Conservation (phyloP, 2,113 vertebrate species). For the Noturus placidus region DNA sequence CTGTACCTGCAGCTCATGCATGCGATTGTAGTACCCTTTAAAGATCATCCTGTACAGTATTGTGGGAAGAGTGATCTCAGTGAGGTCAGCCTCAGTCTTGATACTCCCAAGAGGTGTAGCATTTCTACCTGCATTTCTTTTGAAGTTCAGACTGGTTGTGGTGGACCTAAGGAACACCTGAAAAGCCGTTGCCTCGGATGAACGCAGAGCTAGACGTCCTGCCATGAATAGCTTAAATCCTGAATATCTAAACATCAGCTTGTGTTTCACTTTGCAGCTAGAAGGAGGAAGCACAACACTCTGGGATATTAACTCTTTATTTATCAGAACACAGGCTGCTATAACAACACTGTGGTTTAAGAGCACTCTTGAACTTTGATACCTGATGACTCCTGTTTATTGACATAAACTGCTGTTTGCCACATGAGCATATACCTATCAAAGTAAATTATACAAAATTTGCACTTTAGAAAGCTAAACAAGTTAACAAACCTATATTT, state of each 20-base stretch:
- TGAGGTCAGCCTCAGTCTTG: slow-evolving; percentile 62
- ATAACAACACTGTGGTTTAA: not conserved
- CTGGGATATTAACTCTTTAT: slow-evolving; percentile 57
- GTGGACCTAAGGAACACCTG: slow-evolving; percentile 4
- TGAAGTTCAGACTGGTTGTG: not conserved
- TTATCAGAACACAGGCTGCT: not conserved
- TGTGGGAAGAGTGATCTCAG: slow-evolving; percentile 48
- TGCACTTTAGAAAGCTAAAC: not conserved
- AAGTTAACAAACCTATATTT: not conserved
- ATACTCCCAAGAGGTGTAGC: slow-evolving; percentile 49
- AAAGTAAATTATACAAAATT: not conserved
- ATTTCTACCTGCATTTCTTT: slow-evolving; percentile 6
- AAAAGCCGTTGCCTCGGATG: not conserved
- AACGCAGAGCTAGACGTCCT: slow-evolving; percentile 31
- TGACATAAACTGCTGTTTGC: not conserved
- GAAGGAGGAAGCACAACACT: slow-evolving; percentile 52
- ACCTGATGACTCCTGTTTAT: not conserved
- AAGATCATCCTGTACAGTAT: slow-evolving; percentile 65
- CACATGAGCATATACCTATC: not conserved
- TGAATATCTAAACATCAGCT: slow-evolving; percentile 30
- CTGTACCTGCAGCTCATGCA: slow-evolving; percentile 73
- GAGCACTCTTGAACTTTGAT: not conserved
- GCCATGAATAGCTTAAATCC: slow-evolving; percentile 53
- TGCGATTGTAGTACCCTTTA: slow-evolving; percentile 63
- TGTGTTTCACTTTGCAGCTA: slow-evolving; percentile 31